A percentile compares a stretch with the other conserved stretches of the same genome.
Evolutionary conservation across 30 jellyfish, hydroid and myxozoan genomes (phyloP).

Genomic region (Catostylus mosaicus): DNA sequence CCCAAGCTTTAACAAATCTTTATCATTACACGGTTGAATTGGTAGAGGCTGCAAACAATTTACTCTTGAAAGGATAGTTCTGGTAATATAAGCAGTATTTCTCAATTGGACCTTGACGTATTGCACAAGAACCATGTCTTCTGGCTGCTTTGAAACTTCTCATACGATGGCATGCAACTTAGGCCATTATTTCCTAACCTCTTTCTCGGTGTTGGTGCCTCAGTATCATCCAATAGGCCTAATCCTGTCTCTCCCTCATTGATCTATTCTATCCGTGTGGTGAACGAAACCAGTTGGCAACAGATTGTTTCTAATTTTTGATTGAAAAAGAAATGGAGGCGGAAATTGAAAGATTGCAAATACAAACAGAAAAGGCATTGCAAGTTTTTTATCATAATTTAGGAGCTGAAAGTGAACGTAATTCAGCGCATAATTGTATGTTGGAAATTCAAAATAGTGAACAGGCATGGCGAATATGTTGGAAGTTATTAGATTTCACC

Average conservation of each 20-base stretch:
- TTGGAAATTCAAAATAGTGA: constrained; percentile 70
- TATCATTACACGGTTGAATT: background rate
- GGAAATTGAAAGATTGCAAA: constrained; percentile 1
- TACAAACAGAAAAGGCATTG: constrained; percentile 66
- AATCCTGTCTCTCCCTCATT: too few relatives aligned
- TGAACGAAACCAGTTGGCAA: too few relatives aligned
- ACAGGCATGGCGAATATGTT: constrained; percentile 81
- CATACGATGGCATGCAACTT: too few relatives aligned
- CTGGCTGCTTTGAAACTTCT: too few relatives aligned
- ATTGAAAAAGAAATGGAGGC: constrained; percentile 16
- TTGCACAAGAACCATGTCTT: background rate
- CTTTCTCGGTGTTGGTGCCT: too few relatives aligned
- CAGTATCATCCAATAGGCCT: too few relatives aligned
- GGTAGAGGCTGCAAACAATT: background rate
- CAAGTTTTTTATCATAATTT: constrained; percentile 68
- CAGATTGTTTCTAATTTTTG: too few relatives aligned
- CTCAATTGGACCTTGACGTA: background rate
- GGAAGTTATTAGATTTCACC: constrained; percentile 62
- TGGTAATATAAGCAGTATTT: background rate
- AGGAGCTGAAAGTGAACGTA: constrained; percentile 43
- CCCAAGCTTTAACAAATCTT: background rate
- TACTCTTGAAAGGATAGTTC: background rate
- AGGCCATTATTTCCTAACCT: too few relatives aligned
- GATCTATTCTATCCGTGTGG: too few relatives aligned
- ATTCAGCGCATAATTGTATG: constrained; percentile 82